Evolutionary conservation across 2,888 invertebrate genomes (phyloP), one percentile per base, ranked within the genome.

Genomic region (Zele albiditarsus): DNA sequence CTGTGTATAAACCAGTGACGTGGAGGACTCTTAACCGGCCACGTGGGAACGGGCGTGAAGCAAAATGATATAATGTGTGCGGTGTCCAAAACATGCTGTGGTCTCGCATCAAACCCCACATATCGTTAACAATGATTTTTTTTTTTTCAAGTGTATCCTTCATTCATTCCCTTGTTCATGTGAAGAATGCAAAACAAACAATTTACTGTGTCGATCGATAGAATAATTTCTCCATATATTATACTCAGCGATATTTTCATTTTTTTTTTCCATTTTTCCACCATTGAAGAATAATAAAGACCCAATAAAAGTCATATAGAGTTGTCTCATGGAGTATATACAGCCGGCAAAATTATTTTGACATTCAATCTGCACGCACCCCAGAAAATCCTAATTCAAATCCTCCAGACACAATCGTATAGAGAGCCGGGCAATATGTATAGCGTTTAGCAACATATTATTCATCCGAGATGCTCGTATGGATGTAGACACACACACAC

Each of bases 351-450:
- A 75, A 78, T 79, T 79, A 79, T 79, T 78, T 78, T 65, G 70
- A 75, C 75, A 70, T 74, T 76, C 57, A 73, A 67, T 75, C 72
- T 71, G 65, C 68, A 68, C 74, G 23, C 65, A 25, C 65, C 62
- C 60, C 58, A 72, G 58, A 73, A 76, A 71, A 76, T 75, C 74
- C 74, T 86, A 86, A 87, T 87, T 86, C 84, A 86, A 86, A 87
- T 86, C 85, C 87, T 81, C 81, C 81, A 80, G 82, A 81, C 82
- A 85, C 86, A 87, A 85, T 86, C 83, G 83, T 81, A 82, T 81
- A 82, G 83, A 85, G 85, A 85, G 86, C 85, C 86, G 84, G 86
- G 87, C 88, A 89, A 89, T 89, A 88, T 88, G 88, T 87, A n/a
- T n/a, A 87, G 86, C 89, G 84, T 89, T 89, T 88, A 89, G 86